Evolutionary conservation across 1,140 invertebrate species (phyloP).

Genomic region (Diploscapter pachys): DNA sequence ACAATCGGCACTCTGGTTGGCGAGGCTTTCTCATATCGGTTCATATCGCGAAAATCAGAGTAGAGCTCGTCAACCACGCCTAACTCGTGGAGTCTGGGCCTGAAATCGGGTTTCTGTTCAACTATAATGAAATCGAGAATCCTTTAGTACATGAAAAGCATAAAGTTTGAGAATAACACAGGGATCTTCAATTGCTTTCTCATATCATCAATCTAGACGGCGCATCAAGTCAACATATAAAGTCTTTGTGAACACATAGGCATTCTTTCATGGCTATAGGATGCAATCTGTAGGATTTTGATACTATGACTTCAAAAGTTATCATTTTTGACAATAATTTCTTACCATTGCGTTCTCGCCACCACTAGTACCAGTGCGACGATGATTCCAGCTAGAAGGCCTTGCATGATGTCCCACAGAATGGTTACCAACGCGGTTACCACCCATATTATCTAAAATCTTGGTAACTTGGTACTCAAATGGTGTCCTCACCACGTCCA

Average conservation of each 20-base stretch:
- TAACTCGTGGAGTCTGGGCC: conserved; percentile 1
- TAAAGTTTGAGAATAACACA: neutral
- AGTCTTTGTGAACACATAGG: neutral
- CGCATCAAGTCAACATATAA: too few species aligned
- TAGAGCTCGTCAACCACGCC: neutral
- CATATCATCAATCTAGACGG: too few species aligned
- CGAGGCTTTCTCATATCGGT: neutral
- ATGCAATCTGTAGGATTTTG: too few species aligned
- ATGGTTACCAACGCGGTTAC: conserved; percentile 20
- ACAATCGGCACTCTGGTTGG: conserved; percentile 17
- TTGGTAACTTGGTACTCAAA: neutral
- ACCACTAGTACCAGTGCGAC: conserved; percentile 4
- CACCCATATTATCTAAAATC: conserved; percentile 21
- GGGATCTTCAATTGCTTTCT: neutral
- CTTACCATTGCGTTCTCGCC: conserved; percentile 12
- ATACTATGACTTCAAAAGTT: neutral
- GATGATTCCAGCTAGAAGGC: conserved; percentile 9
- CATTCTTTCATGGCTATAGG: too few species aligned
- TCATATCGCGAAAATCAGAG: too few species aligned
- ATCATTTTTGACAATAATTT: neutral
- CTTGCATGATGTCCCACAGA: conserved; percentile 26
- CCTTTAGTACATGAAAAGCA: neutral
- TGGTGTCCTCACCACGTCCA: conserved; percentile 19
- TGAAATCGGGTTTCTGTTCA: neutral
- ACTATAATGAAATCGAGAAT: too few species aligned